These are phyloP conservation scores for Ceratosolen solmsi DNA, from an alignment of 1,140 invertebrate species.

Conservation along the genomic window DNA sequence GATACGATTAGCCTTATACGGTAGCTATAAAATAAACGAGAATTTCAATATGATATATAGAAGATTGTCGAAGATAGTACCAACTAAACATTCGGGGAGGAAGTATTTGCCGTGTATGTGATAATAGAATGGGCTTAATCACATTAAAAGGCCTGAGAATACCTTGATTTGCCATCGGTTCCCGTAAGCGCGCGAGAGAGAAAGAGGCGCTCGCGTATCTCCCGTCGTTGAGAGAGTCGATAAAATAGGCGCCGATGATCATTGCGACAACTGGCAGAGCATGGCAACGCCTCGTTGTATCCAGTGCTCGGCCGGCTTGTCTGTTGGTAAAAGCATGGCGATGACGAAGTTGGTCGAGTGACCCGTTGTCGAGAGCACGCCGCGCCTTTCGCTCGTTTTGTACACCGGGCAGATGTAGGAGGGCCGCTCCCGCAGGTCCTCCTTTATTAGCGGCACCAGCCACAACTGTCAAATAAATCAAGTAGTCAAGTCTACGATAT, in stretches of 20 bases:
- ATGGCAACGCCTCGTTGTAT: slow-evolving; percentile 90
- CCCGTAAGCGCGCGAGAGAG: no score
- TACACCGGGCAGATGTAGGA: slow-evolving; percentile 90
- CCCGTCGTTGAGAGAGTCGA: slow-evolving; percentile 4
- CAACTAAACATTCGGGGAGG: no score
- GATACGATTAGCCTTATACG: no score
- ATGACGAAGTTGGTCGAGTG: slow-evolving; percentile 96
- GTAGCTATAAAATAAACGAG: no score
- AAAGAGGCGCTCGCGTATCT: neutral
- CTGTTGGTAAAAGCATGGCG: slow-evolving; percentile 82
- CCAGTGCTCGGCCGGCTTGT: slow-evolving; percentile 85
- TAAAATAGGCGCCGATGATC: slow-evolving; percentile 47
- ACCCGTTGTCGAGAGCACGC: slow-evolving; percentile 91
- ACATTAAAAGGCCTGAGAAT: neutral
- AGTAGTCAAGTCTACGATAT: no score
- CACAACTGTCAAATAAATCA: slow-evolving; percentile 77
- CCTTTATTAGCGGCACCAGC: slow-evolving; percentile 83
- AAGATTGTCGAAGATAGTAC: no score
- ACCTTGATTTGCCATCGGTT: neutral
- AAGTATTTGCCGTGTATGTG: no score
- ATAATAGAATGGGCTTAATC: no score
- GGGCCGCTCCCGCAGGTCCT: slow-evolving; percentile 77
- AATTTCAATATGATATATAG: no score
- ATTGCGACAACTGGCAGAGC: slow-evolving; percentile 84
- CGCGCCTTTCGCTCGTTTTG: slow-evolving; percentile 89